Percentiles rank a stretch among this genome's conserved stretches.
Evolutionary conservation across 1,140 invertebrate genomes (phyloP).

Genomic region (Apocrypta bakeri): DNA sequence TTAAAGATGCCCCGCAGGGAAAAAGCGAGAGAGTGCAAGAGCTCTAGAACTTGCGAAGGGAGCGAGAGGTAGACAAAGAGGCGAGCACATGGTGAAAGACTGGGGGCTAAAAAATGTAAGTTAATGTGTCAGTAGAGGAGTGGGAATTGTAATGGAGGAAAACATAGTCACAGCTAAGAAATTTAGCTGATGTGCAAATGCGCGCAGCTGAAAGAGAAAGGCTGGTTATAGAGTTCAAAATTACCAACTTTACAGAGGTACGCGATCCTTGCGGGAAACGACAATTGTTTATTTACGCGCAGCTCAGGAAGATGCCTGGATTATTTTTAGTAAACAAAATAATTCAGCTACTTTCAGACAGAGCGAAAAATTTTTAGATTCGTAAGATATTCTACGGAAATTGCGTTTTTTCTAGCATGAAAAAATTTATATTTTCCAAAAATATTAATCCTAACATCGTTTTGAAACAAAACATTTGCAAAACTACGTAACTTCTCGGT

Average conservation of each 20-base stretch:
- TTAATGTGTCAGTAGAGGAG: conserved; percentile 22
- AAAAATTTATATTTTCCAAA: too few relatives aligned
- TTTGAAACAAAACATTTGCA: too few relatives aligned
- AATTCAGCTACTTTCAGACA: too few relatives aligned
- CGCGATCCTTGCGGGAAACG: not conserved
- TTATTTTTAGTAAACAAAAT: too few relatives aligned
- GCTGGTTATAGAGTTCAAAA: conserved; percentile 28
- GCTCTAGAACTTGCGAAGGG: conserved; percentile 26
- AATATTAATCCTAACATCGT: too few relatives aligned
- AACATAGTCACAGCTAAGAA: not conserved
- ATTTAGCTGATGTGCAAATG: not conserved
- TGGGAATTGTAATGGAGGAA: not conserved
- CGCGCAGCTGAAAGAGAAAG: too few relatives aligned
- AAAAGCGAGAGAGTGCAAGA: too few relatives aligned
- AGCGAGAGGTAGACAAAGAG: conserved; percentile 23
- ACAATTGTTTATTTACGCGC: not conserved
- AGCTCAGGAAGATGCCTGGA: too few relatives aligned
- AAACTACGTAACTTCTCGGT: too few relatives aligned
- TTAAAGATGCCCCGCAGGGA: conserved; percentile 35
- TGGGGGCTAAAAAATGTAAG: conserved; percentile 34
- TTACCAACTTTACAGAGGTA: not conserved
- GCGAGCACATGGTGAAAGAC: not conserved
- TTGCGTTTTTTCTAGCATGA: too few relatives aligned
- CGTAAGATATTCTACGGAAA: too few relatives aligned
- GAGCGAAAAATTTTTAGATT: too few relatives aligned